These are phyloP conservation scores for Uloborus plumipes DNA, from an alignment of 2,888 invertebrate species.

Conservation along the genomic window DNA sequence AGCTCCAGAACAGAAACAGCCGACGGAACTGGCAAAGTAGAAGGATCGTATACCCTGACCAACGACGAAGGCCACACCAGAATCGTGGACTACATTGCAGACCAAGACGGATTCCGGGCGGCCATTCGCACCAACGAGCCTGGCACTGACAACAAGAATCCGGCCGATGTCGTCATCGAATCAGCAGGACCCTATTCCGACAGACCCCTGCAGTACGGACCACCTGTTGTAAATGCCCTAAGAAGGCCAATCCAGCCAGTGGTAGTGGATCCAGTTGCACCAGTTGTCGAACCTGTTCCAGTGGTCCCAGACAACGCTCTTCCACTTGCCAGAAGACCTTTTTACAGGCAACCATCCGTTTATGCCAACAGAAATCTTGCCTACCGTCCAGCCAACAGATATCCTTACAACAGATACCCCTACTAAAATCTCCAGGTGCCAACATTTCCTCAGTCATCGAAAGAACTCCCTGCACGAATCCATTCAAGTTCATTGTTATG, in stretches of 20 bases:
- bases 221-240: too few species aligned
- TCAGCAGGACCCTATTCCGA: slow-evolving; percentile 14
- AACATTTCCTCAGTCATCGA: too few species aligned
- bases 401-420: not conserved
- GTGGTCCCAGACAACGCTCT: slow-evolving; percentile 1
- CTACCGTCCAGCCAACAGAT: not conserved
- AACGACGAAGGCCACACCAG: slow-evolving; percentile 54
- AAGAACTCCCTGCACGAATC: too few species aligned
- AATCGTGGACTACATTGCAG: slow-evolving; percentile 52
- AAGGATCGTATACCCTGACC: slow-evolving; percentile 57
- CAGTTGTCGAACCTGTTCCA: not conserved
- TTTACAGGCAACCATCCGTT: not conserved
- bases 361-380: not conserved
- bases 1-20: slow-evolving; percentile 48
- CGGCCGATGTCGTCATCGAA: slow-evolving; percentile 56
- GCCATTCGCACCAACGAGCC: slow-evolving; percentile 53
- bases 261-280: not conserved
- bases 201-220: not conserved
- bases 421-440: too few species aligned
- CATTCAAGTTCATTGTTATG: too few species aligned
- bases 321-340: not conserved
- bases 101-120: slow-evolving; percentile 51
- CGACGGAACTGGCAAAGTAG: slow-evolving; percentile 48
- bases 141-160: slow-evolving; percentile 55
- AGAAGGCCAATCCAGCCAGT: not conserved